Evolutionary conservation across 2,888 invertebrate genomes (phyloP).

Genomic region (Ormyrus thymus): DNA sequence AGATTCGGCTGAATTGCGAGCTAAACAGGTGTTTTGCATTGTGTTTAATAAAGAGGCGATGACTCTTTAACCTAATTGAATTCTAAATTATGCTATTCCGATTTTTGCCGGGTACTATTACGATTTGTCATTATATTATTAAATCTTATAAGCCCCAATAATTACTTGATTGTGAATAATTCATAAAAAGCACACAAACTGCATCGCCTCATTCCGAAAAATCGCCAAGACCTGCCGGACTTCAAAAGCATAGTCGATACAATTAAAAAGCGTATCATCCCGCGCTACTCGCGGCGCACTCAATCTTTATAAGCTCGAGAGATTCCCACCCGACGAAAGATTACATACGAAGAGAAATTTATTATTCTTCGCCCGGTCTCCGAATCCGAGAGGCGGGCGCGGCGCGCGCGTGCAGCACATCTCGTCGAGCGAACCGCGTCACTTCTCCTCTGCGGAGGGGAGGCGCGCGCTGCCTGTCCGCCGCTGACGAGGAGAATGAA

Average conservation of each 20-base stretch:
- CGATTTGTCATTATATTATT: no score
- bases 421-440: constrained; percentile 42
- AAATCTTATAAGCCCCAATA: no score
- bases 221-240: no score
- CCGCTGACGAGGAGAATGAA: constrained; percentile 54
- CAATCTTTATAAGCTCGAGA: no score
- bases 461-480: constrained; percentile 52
- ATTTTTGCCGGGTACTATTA: no score
- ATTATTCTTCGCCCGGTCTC: constrained; percentile 27
- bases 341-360: constrained; percentile 31
- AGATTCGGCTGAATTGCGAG: not conserved
- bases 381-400: constrained; percentile 35
- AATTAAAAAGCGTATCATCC: no score
- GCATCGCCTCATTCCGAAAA: no score
- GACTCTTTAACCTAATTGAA: not conserved
- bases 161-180: no score
- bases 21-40: not conserved
- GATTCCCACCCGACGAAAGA: no score
- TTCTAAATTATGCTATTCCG: not conserved
- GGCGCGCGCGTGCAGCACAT: constrained; percentile 24
- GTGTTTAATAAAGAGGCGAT: not conserved
- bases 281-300: no score
- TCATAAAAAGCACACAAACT: no score
- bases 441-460: constrained; percentile 41
- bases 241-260: no score